phyloP scores from a whole-genome alignment of 2,888 invertebrate genomes.

The Chrysolina oricalcia region DNA sequence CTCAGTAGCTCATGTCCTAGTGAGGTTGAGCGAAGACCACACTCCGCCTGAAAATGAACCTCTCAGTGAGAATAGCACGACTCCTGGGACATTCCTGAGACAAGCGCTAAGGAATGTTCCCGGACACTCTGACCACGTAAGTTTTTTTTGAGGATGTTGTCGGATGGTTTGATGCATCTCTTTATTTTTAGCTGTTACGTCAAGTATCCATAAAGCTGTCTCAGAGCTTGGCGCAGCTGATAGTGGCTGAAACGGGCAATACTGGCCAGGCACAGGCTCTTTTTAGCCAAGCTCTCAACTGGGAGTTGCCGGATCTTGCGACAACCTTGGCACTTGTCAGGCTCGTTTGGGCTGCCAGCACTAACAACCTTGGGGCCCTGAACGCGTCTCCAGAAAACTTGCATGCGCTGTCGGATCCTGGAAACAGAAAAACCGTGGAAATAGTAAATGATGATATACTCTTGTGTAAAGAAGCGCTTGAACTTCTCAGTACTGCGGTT shows the following conservation, averaged over 20 bases:
- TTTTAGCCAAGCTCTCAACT: slow-evolving; percentile 78
- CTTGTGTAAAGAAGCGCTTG: slow-evolving; percentile 90
- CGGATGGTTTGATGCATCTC: not conserved
- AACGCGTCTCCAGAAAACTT: slow-evolving; percentile 77
- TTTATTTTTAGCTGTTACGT: slow-evolving; percentile 74
- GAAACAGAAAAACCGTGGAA: slow-evolving; percentile 75
- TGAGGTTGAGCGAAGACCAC: slow-evolving; percentile 71
- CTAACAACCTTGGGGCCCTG: slow-evolving; percentile 78
- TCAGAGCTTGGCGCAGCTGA: slow-evolving; percentile 82
- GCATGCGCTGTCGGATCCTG: slow-evolving; percentile 78
- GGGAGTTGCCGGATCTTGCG: slow-evolving; percentile 82
- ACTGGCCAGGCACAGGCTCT: slow-evolving; percentile 68
- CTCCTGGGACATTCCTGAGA: slow-evolving; percentile 77
- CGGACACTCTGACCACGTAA: slow-evolving; percentile 88
- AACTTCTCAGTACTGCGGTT: slow-evolving; percentile 91
- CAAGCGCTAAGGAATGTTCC: slow-evolving; percentile 90
- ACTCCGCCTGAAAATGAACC: slow-evolving; percentile 67
- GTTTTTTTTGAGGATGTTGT: slow-evolving; percentile 33
- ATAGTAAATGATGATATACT: slow-evolving; percentile 68
- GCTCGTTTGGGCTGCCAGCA: slow-evolving; percentile 86
- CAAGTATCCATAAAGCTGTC: slow-evolving; percentile 89
- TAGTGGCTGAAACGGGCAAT: slow-evolving; percentile 66
- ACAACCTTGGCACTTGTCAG: slow-evolving; percentile 84
- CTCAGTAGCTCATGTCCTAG: slow-evolving; percentile 87
- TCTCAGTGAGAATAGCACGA: slow-evolving; percentile 66